These are phyloP conservation scores for Ramphastos sulfuratus DNA, from an alignment of 2,113 vertebrate species.

Conservation along the genomic window DNA sequence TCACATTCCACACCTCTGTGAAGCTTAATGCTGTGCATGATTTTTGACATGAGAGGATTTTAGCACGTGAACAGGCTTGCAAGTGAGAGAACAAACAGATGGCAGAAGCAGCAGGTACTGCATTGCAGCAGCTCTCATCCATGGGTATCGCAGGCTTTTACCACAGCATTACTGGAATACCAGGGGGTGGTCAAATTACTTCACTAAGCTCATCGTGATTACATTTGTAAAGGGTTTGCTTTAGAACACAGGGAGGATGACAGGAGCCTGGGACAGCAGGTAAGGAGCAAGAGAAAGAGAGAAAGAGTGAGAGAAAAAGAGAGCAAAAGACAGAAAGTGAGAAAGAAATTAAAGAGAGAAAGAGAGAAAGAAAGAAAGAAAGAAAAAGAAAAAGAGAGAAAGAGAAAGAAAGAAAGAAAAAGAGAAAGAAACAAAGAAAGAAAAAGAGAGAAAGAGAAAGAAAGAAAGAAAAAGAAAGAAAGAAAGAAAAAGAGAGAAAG, in stretches of 20 bases:
- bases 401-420: no score
- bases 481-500: no score
- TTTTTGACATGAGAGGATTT: conserved; percentile 17
- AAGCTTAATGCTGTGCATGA: background rate
- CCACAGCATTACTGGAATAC: background rate
- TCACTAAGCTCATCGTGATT: background rate
- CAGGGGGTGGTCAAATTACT: background rate
- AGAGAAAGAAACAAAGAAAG: no score
- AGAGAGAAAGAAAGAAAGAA: no score
- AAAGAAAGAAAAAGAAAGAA: no score
- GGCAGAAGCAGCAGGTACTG: background rate
- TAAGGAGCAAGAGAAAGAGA: background rate
- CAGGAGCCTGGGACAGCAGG: background rate
- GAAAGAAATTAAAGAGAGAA: no score
- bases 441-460: no score
- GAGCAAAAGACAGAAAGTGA: no score
- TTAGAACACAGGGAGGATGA: background rate
- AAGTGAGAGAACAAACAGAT: conserved; percentile 20
- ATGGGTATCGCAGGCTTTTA: background rate
- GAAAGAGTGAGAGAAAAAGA: no score
- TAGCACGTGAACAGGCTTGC: conserved; percentile 33
- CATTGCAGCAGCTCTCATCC: background rate
- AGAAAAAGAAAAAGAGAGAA: no score
- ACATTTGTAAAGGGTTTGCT: background rate
- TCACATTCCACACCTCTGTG: background rate